Evolutionary conservation across 2,888 invertebrate species (phyloP), one percentile per base, ranked within the genome.

Genomic region (Caenorhabditis plicata): DNA sequence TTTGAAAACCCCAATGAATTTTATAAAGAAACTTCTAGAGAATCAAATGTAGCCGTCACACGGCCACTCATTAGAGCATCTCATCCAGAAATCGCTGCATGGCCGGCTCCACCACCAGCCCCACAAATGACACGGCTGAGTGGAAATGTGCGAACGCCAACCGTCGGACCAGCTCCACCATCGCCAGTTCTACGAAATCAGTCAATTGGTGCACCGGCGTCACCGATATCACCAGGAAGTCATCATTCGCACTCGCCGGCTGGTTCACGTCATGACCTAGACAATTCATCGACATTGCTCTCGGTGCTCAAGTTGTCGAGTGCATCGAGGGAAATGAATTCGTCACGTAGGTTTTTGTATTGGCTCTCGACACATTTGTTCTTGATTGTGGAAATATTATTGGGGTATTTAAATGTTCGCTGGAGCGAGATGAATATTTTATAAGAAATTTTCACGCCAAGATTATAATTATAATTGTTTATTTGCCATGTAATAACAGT

Each of bases 81-180:
- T 2, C 72, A 75, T 40, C 78, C 78, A 38, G 73, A 75, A 53
- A 78, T 78, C 20, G 72, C 71, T 23, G 70, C 78, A 5, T 78
- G 78, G 78, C 78, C 78, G 17, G 77, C 75, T 7, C 78, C 78
- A 17, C 71, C 78, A 17, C 15, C 44, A 11, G 33, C 57, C n/a
- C 68, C 54, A 17, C 57, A 60, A 31, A 49, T 65, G 19, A 44
- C 42, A 32, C 42, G 54, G 23, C 48, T 64, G 15, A 57, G 54
- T 32, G 64, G 64, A 40, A 68, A 68, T 55, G 68, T 64, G 40
- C 27, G 56, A 41, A 57, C 58, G 23, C 60, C 52, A 17, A 49
- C 63, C 3, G 56, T 57, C 13, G 52, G 56, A 13, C 64, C 64
- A 17, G 51, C 62, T 19, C 64, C 67, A 11, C 56, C 51, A 25